Base-by-base conservation (phyloP, 2,113 vertebrate genomes). In the Rhipidura dahli region DNA sequence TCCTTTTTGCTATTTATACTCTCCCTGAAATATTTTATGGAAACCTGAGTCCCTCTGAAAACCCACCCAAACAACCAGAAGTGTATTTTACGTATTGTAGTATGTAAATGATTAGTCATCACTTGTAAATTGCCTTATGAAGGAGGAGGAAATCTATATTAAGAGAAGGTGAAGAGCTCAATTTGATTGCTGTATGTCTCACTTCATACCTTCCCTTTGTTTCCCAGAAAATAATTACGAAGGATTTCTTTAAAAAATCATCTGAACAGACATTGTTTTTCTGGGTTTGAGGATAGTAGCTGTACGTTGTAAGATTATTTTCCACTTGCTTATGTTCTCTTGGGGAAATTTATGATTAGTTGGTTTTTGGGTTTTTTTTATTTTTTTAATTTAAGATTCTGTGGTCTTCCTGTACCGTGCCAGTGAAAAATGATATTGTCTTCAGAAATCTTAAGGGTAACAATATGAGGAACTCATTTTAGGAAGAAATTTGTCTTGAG, bases 171-270 rank as follows among this genome's bases (percentile, higher is more conserved):
- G 61, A 89, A 81, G 83, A 92, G 56, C 94, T 91, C 2, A 2
- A 71, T 64, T 90, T 87, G 21, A 78, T 47, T 91, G 30, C 30
- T 80, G 0, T 77, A 7, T 21, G 4, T 51, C 47, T 75, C 30
- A 11, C 35, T 78, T 68, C 61, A 44, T 83, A 37, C 11, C 23
- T 82, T 39, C 54, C 51, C 82, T 60, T 82, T 63, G 6, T 18
- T 11, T 12, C 80, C 82, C 87, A 90, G 69, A 95, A 95, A 94
- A 96, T 94, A 97, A 93, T 97, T 92, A 64, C 77, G 94, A 96
- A 73, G 54, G 37, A 75, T 91, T 87, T 79, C 18, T 88, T 83
- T 31, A 13, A 96, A 35, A 61, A 39, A 50, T 35, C 24, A 56
- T 73, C 54, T 26, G 30, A 61, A 80, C 59, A 66, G 45, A 19